Evolutionary conservation across 1,140 invertebrate genomes (phyloP), one percentile per base, ranked within the genome.

Genomic region (Drosophila littoralis): DNA sequence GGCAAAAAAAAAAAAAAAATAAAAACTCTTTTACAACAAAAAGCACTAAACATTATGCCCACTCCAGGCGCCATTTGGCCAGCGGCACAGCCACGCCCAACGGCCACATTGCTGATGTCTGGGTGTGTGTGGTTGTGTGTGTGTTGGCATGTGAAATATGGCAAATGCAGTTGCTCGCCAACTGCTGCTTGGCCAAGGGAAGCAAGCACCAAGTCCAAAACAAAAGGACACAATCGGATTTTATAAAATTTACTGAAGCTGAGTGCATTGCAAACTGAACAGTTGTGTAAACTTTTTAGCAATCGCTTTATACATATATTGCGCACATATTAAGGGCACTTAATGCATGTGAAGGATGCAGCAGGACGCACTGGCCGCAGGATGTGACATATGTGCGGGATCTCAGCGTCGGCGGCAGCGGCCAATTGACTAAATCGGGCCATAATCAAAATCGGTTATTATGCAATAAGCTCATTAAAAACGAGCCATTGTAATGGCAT

Each of bases 41-140:
- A 88, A 81, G 83, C 83, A 88, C 83, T 86, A 86, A 88, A 79
- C 82, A 86, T 82, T 86, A 86, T 82, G 75, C 75, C 79, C 82
- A 82, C 65, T 76, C 65, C 68, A 66, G 63, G 59, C 60, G 48
- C 67, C 52, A 65, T 45, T 61, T 28, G 46, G 15, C 54, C 38
- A 43, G 15, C 15, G 1, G 15, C 7, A 17, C 50, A 48, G 35
- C 68, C 68, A 71, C 42, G 68, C 68, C 68, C 68, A 33, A 22
- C 35, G 46, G 32, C 38, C 48, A 54, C 48, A 46, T 32, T 46
- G 46, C 17, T 35, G 10, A 15, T 52, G 36, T n/a, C 7, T 45
- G 36, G 15, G 2, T 22, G 22, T 57, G 33, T 55, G 40, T 46
- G 48, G 22, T 22, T 38, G 10, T 46, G 50, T 42, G 42, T 57